Evolutionary conservation across 2,113 vertebrate species (phyloP), one percentile per base, ranked within the genome.

Genomic region (Catharus bicknelli): DNA sequence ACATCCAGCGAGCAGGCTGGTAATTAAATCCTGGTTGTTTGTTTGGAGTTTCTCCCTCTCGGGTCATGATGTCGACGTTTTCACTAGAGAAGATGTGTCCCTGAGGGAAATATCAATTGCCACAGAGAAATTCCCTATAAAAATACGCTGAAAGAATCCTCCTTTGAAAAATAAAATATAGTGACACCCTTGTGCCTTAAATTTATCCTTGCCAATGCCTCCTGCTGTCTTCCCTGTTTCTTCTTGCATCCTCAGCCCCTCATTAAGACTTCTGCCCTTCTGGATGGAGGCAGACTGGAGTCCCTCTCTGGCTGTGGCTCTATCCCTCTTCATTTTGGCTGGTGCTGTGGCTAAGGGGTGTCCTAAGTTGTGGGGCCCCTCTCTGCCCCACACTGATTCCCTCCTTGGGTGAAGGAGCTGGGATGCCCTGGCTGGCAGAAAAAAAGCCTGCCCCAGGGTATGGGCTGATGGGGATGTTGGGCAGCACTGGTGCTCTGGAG

Each of bases 21-120:
- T 97, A 96, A 98, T 97, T 95, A 97, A 93, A 96, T 96, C 96
- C 92, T 94, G 76, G 90, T 95, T 95, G 95, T 95, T 95, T 96
- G 88, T 95, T 96, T 97, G 95, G 94, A 95, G 83, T 96, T 91
- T 97, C 93, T 96, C 95, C 94, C 82, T 95, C 87, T 64, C 64
- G 94, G 95, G 96, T 97, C 95, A 97, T 0, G 74, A 86, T 95
- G 97, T 97, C 97, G 68, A 96, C 91, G 86, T 97, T 96, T 97
- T 97, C 96, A 96, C 96, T 97, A 97, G 96, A 97, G 96, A 97
- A 97, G 95, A 97, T 96, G 80, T 77, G 85, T 96, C 91, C 93
- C 95, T n/a, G n/a, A 90, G 94, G 95, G 92, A 95, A 95, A 91
- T 95, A 93, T 90, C 90, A 84, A 94, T 91, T 66, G 92, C 93